A percentile compares a stretch with the other conserved stretches of the same genome.
Evolutionary conservation across 1,140 invertebrate genomes (phyloP).

Genomic region (Drosophila elegans): DNA sequence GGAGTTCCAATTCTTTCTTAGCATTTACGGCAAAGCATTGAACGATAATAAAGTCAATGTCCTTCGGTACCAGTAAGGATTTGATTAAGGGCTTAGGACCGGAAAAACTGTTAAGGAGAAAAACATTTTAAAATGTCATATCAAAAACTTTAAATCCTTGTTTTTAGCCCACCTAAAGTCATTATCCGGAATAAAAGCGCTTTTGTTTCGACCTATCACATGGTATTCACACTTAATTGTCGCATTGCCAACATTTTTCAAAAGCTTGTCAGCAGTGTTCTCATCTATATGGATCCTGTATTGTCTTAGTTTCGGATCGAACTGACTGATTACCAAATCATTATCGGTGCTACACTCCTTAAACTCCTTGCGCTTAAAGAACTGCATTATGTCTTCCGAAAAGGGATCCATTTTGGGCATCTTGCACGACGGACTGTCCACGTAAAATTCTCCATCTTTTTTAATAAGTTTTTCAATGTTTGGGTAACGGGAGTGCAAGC

Average conservation of each 20-base stretch:
- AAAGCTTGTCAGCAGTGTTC: background rate
- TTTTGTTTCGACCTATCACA: background rate
- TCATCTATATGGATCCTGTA: background rate
- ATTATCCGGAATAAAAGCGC: background rate
- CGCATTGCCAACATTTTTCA: background rate
- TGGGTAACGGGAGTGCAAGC: background rate
- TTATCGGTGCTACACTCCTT: background rate
- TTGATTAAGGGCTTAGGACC: background rate
- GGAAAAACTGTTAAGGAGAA: background rate
- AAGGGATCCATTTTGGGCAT: conserved; percentile 1
- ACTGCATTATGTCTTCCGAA: background rate
- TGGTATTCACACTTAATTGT: background rate
- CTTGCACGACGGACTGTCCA: background rate
- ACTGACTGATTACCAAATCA: background rate
- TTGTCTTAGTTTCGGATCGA: background rate
- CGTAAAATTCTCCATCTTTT: background rate
- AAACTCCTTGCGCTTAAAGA: background rate
- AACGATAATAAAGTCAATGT: background rate
- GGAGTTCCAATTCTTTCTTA: background rate
- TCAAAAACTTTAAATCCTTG: no score
- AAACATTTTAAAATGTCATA: no score
- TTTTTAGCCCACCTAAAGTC: background rate
- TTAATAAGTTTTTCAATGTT: background rate
- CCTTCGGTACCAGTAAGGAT: background rate
- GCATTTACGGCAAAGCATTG: background rate